phyloP scores from a whole-genome alignment of 2,797 vertebrate genomes.

The Bovichtus variegatus region DNA sequence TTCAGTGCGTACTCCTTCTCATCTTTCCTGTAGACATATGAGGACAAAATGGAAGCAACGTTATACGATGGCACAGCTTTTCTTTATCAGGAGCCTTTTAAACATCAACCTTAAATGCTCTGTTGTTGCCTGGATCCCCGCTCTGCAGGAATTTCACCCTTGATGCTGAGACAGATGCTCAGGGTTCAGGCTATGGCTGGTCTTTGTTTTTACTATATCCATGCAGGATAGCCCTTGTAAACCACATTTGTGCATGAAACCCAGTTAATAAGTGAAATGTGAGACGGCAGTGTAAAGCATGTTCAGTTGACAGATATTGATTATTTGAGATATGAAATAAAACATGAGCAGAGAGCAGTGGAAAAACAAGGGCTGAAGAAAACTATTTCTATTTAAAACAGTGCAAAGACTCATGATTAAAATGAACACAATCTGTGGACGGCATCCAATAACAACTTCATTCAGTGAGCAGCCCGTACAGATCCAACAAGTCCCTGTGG shows the following conservation, averaged over 20 bases:
- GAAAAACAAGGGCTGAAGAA: slow-evolving; percentile 1
- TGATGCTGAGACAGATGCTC: slow-evolving; percentile 34
- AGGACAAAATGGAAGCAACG: slow-evolving; percentile 12
- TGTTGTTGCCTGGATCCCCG: slow-evolving; percentile 24
- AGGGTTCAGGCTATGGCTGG: slow-evolving; percentile 15
- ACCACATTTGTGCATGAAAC: slow-evolving; percentile 42
- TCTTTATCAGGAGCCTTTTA: background rate
- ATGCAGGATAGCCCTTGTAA: slow-evolving; percentile 23
- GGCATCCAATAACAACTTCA: slow-evolving; percentile 34
- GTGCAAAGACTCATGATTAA: slow-evolving; percentile 25
- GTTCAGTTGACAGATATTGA: slow-evolving; percentile 42
- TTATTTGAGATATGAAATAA: slow-evolving; percentile 34
- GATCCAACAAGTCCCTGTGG: slow-evolving; percentile 46
- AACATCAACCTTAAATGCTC: slow-evolving; percentile 14
- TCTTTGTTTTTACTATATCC: slow-evolving; percentile 6
- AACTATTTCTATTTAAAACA: slow-evolving; percentile 27
- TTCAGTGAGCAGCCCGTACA: slow-evolving; percentile 26
- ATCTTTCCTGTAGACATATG: slow-evolving; percentile 90
- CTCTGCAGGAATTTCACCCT: slow-evolving; percentile 13
- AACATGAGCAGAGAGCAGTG: background rate
- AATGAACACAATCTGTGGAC: slow-evolving; percentile 33
- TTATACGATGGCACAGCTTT: slow-evolving; percentile 18
- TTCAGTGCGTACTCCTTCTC: slow-evolving; percentile 99
- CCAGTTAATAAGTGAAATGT: slow-evolving; percentile 42
- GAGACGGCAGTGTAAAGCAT: slow-evolving; percentile 20